Evolutionary conservation across 1,140 invertebrate genomes (phyloP).

Genomic region (Papilio glaucus): DNA sequence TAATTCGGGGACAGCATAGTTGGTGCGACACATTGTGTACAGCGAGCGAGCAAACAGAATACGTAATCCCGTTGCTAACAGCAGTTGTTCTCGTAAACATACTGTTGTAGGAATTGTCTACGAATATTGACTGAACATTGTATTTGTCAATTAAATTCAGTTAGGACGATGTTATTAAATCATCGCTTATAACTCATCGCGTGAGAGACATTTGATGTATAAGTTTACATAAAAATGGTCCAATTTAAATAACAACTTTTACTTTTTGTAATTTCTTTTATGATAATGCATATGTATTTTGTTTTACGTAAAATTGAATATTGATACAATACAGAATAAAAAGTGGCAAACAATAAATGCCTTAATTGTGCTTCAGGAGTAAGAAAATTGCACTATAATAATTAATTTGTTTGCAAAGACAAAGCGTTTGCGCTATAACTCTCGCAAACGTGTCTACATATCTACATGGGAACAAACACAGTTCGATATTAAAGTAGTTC

Average conservation of each 20-base stretch:
- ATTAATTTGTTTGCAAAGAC: not conserved
- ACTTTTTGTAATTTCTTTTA: too few relatives aligned
- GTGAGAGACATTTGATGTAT: too few relatives aligned
- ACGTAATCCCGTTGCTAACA: slow-evolving; percentile 1
- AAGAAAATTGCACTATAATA: not conserved
- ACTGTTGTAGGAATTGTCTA: not conserved
- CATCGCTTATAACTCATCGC: not conserved
- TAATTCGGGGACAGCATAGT: not conserved
- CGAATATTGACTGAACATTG: not conserved
- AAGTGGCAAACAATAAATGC: too few relatives aligned
- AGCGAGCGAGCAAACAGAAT: not conserved
- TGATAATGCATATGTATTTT: too few relatives aligned
- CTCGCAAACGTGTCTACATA: not conserved
- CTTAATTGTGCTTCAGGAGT: too few relatives aligned
- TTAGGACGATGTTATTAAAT: not conserved
- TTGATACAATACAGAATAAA: too few relatives aligned
- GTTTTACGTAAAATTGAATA: too few relatives aligned
- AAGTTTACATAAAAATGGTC: too few relatives aligned
- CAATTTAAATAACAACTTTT: too few relatives aligned
- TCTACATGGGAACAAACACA: not conserved
- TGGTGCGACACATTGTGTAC: not conserved
- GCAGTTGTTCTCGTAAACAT: not conserved
- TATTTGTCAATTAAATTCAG: not conserved
- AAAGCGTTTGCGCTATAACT: not conserved
- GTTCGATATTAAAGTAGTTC: not conserved